Evolutionary conservation across 1,140 invertebrate species (phyloP), one percentile per base, ranked within the genome.

Genomic region (Pseudomyrmex concolor): DNA sequence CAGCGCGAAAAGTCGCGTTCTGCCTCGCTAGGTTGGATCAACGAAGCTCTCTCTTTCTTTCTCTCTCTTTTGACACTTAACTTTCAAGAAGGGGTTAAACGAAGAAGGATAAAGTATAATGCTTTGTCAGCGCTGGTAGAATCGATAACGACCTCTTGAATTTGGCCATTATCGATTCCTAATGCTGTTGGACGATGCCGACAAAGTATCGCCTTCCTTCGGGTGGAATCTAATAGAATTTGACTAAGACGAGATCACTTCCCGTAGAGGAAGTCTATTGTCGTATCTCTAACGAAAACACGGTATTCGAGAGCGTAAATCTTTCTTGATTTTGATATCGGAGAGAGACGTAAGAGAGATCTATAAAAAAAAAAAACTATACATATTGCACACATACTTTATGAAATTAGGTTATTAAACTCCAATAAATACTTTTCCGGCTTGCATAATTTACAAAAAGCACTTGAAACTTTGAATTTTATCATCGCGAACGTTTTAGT

Each of bases 141-240:
- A 80, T 80, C 54, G 76, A 80, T 80, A 71, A 80, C 19, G 45
- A 48, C 15, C 55, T 45, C 45, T 63, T 45, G 48, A 80, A 70
- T 70, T 71, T 54, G 45, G 10, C 12, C 66, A 59, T 77, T 77
- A 77, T 67, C 62, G 73, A 54, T 54, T 43, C 10, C 73, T 17
- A 55, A 2, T 17, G n/a, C n/a, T 55, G 57, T 74, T 48, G 57
- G 10, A 7, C 25, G 62, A 63, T 63, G 59, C 59, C 43, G 62
- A 54, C 73, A 54, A 77, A 34, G 25, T 54, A 70, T 59, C 74
- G 50, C 34, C 15, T 68, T 67, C 17, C 17, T 55, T 68, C 63
- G 1, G 1, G 13, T 12, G 48, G 25, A 43, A 51, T 77, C 25
- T 77, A 43, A 68, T 77, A 77, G 67, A 68, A 67, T 55, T 77